phyloP scores from a whole-genome alignment of 2,113 vertebrate species.

The Panthera uncia region DNA sequence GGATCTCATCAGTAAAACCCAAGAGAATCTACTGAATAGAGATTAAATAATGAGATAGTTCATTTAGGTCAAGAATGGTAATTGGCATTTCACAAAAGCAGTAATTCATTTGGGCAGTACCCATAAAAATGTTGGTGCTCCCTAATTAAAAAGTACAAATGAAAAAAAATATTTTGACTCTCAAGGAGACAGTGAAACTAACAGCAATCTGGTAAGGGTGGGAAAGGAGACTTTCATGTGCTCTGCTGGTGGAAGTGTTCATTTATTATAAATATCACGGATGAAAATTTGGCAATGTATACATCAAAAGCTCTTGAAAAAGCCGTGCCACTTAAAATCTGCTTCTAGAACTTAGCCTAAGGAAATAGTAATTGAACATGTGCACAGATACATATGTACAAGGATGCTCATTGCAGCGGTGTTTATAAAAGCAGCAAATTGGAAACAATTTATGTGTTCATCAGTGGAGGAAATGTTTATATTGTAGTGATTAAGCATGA shows the following conservation, averaged over 20 bases:
- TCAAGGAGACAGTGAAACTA: background rate
- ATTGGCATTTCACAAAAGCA: background rate
- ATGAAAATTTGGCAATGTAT: background rate
- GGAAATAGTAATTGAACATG: conserved; percentile 31
- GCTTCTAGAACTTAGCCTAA: conserved; percentile 46
- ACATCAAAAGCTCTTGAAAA: conserved; percentile 22
- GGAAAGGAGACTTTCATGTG: background rate
- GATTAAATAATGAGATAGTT: conserved; percentile 2
- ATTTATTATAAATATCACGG: conserved; percentile 19
- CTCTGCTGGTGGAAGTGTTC: background rate
- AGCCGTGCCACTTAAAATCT: background rate
- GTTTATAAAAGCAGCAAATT: conserved; percentile 69
- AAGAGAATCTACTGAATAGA: background rate
- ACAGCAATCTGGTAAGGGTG: background rate
- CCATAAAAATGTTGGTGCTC: background rate
- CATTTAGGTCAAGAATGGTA: background rate
- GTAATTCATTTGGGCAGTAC: background rate
- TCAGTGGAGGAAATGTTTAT: conserved; percentile 40
- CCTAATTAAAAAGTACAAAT: conserved; percentile 10
- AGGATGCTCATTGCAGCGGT: background rate
- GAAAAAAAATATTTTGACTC: background rate
- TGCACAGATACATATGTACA: background rate
- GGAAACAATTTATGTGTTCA: conserved; percentile 60
- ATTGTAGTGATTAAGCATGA: conserved; percentile 61
- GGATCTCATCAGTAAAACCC: background rate